These are phyloP conservation scores for Drosophila pseudoobscura DNA, from an alignment of 1,140 invertebrate species.

Conservation along the genomic window DNA sequence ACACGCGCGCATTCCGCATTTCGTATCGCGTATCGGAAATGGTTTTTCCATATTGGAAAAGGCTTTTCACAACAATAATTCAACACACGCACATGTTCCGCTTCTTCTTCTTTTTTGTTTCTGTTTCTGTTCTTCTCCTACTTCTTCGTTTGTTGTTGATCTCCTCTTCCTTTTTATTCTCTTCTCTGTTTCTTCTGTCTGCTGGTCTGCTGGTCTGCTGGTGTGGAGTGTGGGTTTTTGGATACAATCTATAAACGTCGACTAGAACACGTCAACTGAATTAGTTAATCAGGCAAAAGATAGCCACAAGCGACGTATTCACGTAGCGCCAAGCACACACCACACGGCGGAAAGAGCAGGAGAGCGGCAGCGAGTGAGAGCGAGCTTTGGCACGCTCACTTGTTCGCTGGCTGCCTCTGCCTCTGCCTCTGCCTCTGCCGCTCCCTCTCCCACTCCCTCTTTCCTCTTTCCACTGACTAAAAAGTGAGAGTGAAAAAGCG, in stretches of 20 bases:
- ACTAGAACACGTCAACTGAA: slow-evolving; percentile 83
- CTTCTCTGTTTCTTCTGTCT: not conserved
- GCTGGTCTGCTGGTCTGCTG: not conserved
- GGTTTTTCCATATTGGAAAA: slow-evolving; percentile 23
- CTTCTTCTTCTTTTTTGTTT: not conserved
- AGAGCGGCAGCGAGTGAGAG: slow-evolving; percentile 7
- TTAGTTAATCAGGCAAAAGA: slow-evolving; percentile 80
- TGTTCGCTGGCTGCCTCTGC: not conserved
- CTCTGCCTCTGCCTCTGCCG: too few species aligned
- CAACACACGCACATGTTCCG: slow-evolving; percentile 13
- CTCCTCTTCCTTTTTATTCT: not conserved
- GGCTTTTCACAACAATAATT: not conserved
- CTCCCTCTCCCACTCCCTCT: too few species aligned
- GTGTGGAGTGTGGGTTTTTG: slow-evolving; percentile 4
- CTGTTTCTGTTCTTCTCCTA: slow-evolving; percentile 2
- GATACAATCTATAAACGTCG: slow-evolving; percentile 74
- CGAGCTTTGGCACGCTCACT: too few species aligned
- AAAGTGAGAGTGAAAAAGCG: too few species aligned
- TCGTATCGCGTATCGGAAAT: slow-evolving; percentile 18
- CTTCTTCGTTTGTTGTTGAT: not conserved
- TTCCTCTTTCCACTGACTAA: too few species aligned
- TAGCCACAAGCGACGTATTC: slow-evolving; percentile 63
- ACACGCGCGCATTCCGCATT: not conserved
- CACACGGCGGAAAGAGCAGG: slow-evolving; percentile 1
- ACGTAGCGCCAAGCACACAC: slow-evolving; percentile 20